Conservation (phyloP, 1,140 invertebrate genomes). For the Brachionus koreanus region DNA sequence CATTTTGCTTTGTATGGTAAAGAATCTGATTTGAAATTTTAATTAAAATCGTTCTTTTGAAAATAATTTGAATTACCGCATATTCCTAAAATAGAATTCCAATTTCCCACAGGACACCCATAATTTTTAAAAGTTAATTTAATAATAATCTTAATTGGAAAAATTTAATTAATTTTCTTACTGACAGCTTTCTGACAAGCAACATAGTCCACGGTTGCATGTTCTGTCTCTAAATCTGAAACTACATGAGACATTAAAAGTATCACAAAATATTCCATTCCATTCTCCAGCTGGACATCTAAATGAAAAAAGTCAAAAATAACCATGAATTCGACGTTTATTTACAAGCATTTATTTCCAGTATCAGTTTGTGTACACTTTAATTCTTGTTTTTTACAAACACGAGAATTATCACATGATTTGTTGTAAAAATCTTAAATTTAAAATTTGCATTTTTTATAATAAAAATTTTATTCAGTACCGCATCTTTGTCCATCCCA, state of each 20-base stretch:
- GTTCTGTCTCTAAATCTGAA: not conserved
- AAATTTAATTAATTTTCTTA: no score
- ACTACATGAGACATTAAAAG: not conserved
- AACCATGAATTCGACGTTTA: not conserved
- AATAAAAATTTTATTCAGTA: not conserved
- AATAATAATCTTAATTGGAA: no score
- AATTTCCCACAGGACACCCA: not conserved
- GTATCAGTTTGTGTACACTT: not conserved
- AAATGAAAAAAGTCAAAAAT: not conserved
- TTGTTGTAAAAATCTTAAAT: not conserved
- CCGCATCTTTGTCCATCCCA: not conserved
- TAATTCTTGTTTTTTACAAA: not conserved
- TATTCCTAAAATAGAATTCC: not conserved
- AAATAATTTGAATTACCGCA: not conserved
- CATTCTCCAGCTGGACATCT: not conserved
- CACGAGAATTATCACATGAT: not conserved
- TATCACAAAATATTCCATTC: not conserved
- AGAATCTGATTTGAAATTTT: not conserved
- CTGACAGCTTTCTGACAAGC: not conserved
- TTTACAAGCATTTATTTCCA: not conserved
- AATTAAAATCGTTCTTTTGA: not conserved
- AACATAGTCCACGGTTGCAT: not conserved
- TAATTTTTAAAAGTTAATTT: not conserved
- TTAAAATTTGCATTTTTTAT: not conserved
- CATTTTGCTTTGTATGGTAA: not conserved